These are phyloP conservation scores for Hippolais icterina DNA, from an alignment of 2,113 vertebrate genomes.

Conservation along the genomic window DNA sequence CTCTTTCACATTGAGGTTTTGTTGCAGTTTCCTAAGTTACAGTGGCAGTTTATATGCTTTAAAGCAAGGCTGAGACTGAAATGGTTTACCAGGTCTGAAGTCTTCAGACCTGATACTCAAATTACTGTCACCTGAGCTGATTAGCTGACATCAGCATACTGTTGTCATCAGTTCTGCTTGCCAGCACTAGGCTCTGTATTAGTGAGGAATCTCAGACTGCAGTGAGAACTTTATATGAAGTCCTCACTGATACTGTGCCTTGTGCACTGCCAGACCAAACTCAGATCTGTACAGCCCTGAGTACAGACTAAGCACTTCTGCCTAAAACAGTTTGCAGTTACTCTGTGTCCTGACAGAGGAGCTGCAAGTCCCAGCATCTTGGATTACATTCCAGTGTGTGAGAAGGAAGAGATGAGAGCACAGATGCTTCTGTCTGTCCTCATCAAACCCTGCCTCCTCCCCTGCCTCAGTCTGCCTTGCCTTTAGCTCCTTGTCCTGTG, in stretches of 20 bases:
- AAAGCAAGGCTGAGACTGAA: not conserved
- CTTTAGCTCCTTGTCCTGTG: not conserved
- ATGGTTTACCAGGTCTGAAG: not conserved
- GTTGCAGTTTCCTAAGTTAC: not conserved
- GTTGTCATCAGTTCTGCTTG: not conserved
- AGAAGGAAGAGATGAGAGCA: not conserved
- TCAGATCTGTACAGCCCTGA: not conserved
- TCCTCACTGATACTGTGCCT: rapidly evolving
- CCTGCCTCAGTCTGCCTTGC: not conserved
- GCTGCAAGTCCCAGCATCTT: not conserved
- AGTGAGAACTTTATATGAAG: not conserved
- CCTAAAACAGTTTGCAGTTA: not conserved
- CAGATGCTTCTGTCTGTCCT: not conserved
- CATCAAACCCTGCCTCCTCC: not conserved
- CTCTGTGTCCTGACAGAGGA: not conserved
- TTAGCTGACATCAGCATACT: not conserved
- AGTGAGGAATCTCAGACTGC: not conserved
- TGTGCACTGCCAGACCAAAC: not conserved
- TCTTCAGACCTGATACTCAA: not conserved
- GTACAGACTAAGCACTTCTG: not conserved
- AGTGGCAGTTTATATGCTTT: not conserved
- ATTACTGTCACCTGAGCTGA: not conserved
- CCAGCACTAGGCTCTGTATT: not conserved
- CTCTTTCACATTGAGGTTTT: not conserved
- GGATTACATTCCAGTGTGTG: not conserved